Conservation (phyloP, 2,888 invertebrate species). For the Bellardia pandia region DNA sequence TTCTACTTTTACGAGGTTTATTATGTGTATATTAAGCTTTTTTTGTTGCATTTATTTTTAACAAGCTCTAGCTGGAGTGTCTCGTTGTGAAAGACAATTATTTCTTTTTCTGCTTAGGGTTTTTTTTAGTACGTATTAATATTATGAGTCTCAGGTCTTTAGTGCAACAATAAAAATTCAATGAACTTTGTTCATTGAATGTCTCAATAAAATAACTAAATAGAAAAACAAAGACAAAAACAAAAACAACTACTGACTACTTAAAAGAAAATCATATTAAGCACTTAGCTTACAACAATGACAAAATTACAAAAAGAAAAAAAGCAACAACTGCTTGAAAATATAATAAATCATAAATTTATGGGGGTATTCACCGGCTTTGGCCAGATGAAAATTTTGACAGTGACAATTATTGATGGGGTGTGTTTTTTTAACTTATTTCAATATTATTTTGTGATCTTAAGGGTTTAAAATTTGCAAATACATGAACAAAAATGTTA, state of each 20-base stretch:
- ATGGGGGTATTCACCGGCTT: too few relatives aligned
- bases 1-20: neutral
- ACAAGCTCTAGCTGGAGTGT: constrained; percentile 19
- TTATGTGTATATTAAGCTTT: neutral
- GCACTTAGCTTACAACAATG: constrained; percentile 43
- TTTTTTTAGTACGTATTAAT: constrained; percentile 8
- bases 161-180: constrained; percentile 50
- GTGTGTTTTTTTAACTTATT: too few relatives aligned
- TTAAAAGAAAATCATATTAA: constrained; percentile 42
- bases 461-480: too few relatives aligned
- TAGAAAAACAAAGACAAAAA: constrained; percentile 9
- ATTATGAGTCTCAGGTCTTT: constrained; percentile 46
- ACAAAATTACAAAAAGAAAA: neutral
- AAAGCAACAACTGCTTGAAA: constrained; percentile 2
- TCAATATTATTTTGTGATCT: too few relatives aligned
- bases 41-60: constrained; percentile 40
- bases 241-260: neutral
- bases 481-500: too few relatives aligned
- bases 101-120: constrained; percentile 15
- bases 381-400: too few relatives aligned
- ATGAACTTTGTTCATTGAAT: constrained; percentile 61
- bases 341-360: neutral
- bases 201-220: constrained; percentile 40
- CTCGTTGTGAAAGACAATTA: constrained; percentile 40
- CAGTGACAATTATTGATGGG: too few relatives aligned